Conservation (phyloP, 2,113 vertebrate species). For the Noturus placidus region DNA sequence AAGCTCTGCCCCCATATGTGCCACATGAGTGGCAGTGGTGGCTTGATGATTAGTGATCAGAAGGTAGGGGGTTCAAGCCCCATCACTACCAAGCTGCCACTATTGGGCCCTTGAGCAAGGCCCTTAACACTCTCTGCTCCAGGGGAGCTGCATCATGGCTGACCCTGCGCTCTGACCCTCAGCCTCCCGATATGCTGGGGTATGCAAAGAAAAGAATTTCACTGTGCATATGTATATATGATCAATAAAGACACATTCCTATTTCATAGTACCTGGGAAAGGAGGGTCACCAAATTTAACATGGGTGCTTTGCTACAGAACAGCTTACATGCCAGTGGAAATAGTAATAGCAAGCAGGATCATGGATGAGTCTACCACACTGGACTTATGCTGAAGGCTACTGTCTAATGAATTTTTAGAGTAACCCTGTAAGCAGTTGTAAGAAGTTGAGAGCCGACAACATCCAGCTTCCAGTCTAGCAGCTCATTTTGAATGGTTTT, state of each 20-base stretch:
- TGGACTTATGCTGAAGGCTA: not conserved
- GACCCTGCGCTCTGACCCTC: too few relatives aligned
- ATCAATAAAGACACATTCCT: not conserved
- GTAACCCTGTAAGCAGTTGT: not conserved
- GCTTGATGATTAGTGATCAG: too few relatives aligned
- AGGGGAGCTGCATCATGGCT: too few relatives aligned
- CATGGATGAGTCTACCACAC: not conserved
- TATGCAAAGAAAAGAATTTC: too few relatives aligned
- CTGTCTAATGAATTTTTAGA: not conserved
- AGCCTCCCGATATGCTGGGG: too few relatives aligned
- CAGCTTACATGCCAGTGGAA: not conserved
- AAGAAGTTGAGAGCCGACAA: not conserved
- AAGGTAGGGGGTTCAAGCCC: too few relatives aligned
- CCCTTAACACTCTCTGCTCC: too few relatives aligned
- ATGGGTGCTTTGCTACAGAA: not conserved
- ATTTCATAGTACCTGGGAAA: not conserved
- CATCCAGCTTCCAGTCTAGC: not conserved
- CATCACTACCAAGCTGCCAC: too few relatives aligned
- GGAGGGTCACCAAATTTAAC: not conserved
- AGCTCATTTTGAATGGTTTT: not conserved
- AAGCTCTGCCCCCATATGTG: not conserved
- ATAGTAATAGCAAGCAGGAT: not conserved
- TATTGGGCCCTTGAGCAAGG: too few relatives aligned
- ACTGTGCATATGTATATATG: too few relatives aligned
- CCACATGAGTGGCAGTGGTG: too few relatives aligned